Evolutionary conservation across 2,797 vertebrate species (phyloP), one percentile per base, ranked within the genome.

Genomic region (Semaprochilodus insignis): DNA sequence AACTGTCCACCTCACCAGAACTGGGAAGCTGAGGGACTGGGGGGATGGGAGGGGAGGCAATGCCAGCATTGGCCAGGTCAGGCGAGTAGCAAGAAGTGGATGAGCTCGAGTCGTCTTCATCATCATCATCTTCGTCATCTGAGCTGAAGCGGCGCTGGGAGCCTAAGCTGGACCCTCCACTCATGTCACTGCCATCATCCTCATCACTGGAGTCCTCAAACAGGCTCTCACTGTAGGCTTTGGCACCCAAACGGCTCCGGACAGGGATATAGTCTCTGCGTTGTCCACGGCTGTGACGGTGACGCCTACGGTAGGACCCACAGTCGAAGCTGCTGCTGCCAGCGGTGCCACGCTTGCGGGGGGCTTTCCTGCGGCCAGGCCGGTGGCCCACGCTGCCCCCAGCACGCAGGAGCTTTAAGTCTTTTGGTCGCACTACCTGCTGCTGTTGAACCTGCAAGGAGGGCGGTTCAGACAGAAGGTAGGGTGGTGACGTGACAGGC

Each of bases 51-150:
- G 83, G 83, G 40, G 94, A 91, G 14, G 91, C 85, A 17, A 92
- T 90, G 62, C 92, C 91, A 62, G 92, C 86, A 90, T 92, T 92
- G 17, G 90, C 90, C 16, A 96, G 93, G 88, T 96, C 96, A 0
- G 96, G 96, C 19, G 96, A 97, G 84, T 96, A 97, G 89, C 96
- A 96, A 73, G 97, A 97, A 84, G 96, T 96, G 86, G 96, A 97
- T 66, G 97, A 97, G 86, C 95, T 97, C 0, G 95, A 94, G 89
- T 96, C 95, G 0, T 95, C 94, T 16, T 93, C 92, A 1, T 92
- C 91, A 0, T 94, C 91, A 0, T 94, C 92, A 0, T 95, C 92
- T 3, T 94, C 94, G 1, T 95, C 94, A 1, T 96, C 96, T 0
- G 95, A 96, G 86, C 96, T 97, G 81, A 95, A 97, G 78, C 93